Evolutionary conservation across 2,113 vertebrate genomes (phyloP), one percentile per base, ranked within the genome.

Genomic region (Tauraco erythrolophus): DNA sequence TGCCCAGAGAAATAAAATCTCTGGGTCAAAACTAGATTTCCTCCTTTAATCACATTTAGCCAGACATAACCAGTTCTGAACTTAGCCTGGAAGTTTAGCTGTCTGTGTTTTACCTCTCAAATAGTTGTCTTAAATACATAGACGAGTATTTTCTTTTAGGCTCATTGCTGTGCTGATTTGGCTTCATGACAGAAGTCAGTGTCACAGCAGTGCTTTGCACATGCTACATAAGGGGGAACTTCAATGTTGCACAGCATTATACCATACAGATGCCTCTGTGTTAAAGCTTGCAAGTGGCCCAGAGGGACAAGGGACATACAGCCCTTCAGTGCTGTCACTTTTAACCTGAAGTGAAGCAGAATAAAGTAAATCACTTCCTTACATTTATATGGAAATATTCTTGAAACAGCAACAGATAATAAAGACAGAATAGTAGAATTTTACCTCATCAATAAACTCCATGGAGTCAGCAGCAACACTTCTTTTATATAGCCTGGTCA

Each of bases 11-110:
- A 91, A 92, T 33, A 92, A 83, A 89, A 86, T 77, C 65, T 86
- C 82, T 79, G 53, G 10, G 46, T 89, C 68, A 85, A 78, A 91
- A 92, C 65, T 57, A 68, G 39, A 92, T 89, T 93, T 96, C 79
- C 90, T 95, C 46, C 69, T 88, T 85, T 88, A 90, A 82, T 85
- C 75, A 57, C 62, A 90, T 87, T 92, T 69, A 81, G 69, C 23
- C 60, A 95, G 76, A 86, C 33, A 79, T 35, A 92, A 92, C 14
- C 33, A 77, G 31, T 79, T 82, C 77, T 72, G 84, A 85, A 79
- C 80, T 91, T 64, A 81, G 48, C 43, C 51, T 84, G 46, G 14
- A 74, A 74, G 35, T 74, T 91, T 11, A 91, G 71, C 50, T 81
- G 28, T 37, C n/a, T 41, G 15, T 33, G 18, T 25, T 86, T 57